A percentile compares a stretch with the other conserved stretches of the same genome.
Evolutionary conservation across 2,888 invertebrate species (phyloP).

Genomic region (Rhodophaea formosa): DNA sequence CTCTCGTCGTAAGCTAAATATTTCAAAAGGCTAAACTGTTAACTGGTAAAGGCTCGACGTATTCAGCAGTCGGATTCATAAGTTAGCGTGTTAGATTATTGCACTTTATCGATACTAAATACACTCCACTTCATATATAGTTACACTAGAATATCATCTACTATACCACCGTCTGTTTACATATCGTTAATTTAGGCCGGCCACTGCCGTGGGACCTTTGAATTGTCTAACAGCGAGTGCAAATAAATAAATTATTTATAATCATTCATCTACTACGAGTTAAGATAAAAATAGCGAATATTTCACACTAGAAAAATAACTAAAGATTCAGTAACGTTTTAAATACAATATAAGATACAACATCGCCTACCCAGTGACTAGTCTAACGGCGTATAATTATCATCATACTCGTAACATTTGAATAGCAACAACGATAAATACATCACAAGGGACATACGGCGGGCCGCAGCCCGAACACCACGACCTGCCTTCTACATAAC

Average conservation of each 20-base stretch:
- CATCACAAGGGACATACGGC: conserved; percentile 58
- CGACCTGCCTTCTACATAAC: conserved; percentile 38
- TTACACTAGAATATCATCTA: conserved; percentile 41
- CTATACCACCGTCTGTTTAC: conserved; percentile 32
- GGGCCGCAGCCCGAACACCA: conserved; percentile 36
- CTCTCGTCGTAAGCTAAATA: conserved; percentile 57
- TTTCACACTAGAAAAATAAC: conserved; percentile 70
- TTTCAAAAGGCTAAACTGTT: conserved; percentile 47
- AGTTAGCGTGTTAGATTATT: conserved; percentile 62
- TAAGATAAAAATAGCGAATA: conserved; percentile 68
- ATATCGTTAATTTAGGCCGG: conserved; percentile 38
- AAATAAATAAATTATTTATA: conserved; percentile 66
- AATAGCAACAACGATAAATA: conserved; percentile 71
- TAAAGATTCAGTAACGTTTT: conserved; percentile 75
- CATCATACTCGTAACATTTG: conserved; percentile 63
- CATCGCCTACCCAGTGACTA: conserved; percentile 78
- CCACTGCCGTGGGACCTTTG: conserved; percentile 26
- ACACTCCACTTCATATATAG: conserved; percentile 40
- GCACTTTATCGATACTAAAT: conserved; percentile 59
- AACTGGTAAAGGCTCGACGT: conserved; percentile 62
- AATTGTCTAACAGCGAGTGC: conserved; percentile 50
- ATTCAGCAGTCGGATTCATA: conserved; percentile 56
- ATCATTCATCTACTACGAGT: conserved; percentile 56
- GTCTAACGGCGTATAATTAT: conserved; percentile 70
- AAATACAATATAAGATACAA: conserved; percentile 74